Base-by-base conservation (phyloP, 2,797 vertebrate species). In the Cryptoblepharus egeriae region DNA sequence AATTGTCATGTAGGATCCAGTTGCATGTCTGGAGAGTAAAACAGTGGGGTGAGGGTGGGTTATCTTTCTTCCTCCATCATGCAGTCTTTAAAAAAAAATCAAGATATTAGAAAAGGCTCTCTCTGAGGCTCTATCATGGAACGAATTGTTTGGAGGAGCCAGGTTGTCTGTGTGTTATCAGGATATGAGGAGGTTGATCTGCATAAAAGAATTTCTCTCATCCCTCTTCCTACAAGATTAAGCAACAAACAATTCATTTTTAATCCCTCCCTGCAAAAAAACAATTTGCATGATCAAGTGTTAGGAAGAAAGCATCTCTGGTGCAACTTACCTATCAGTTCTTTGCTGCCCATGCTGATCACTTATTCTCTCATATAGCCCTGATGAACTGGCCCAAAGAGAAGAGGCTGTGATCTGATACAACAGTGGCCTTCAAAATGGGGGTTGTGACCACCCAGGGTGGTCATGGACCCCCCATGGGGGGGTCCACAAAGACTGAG, bases 161-260 rank as follows among this genome's bases (percentile, higher is more conserved):
- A 79, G 16, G 30, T 74, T 79, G 70, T 84, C 77, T 84, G 71
- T 8, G 24, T 69, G 65, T 82, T 82, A 77, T 77, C 75, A 55
- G 65, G 61, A 30, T 39, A 30, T 42, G 45, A 26, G 67, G 67
- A 82, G 9, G 74, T 75, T 77, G 52, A 77, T 82, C 81, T 67
- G 52, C 65, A 70, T 16, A n/a, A 32, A 80, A 39, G 78, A 71
- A 80, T 80, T 70, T 76, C 57, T 57, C 81, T 79, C 63, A 52
- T 84, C 55, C n/a, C 70, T 26, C 70, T 84, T 79, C 32, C 71
- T 64, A 67, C n/a, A 60, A 2, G 24, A 32, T 52, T 35, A 84
- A 67, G 52, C 69, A 49, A 68, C 1, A 22, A 67, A 16, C 49
- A 26, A 57, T 76, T 67, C 12, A 3, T 71, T 61, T n/a, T 49